Base-by-base conservation (phyloP, 2,113 vertebrate species). In the Arenaria interpres region DNA sequence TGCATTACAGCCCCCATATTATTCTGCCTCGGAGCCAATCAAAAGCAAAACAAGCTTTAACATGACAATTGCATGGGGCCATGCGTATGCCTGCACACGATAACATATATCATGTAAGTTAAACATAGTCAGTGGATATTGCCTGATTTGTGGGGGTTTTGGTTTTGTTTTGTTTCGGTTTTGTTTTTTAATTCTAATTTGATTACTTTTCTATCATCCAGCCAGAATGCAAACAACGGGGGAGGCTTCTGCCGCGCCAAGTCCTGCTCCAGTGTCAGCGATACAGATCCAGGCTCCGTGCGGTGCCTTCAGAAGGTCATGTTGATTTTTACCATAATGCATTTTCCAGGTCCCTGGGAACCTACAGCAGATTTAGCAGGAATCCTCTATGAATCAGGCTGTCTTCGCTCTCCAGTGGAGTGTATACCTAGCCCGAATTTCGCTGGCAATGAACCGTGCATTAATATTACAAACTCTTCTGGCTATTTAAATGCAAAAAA, bases 341-440 rank as follows among this genome's bases (percentile, higher is more conserved):
- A 0, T 90, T 94, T 94, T 66, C 76, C 91, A 88, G 86, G 60
- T 89, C 67, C 83, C 76, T 14, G 79, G 85, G 82, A 95, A 25
- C 37, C 59, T 27, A 7, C 6, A 48, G 90, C 30, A 21, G 78
- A 12, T 59, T 51, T 21, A 28, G 50, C 78, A 67, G 89, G 89
- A 91, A 60, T 69, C 45, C 62, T 27, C 12, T 4, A 43, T 27
- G 88, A 35, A 71, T 60, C 60, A 12, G 83, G 30, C 73, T 79
- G 83, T 82, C 73, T 60, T 62, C 77, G 2, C 85, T 91, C 63
- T 33, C n/a, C 82, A 8, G 12, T 10, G 25, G 8, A 43, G 85
- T 4, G 7, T 16, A 24, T 28, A 82, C 87, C 78, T 12, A 13
- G 80, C 67, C 18, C 8, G 25, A 32, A 43, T 62, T 82, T 25